Evolutionary conservation across 2,888 invertebrate species (phyloP).

Genomic region (Netelia inedita): DNA sequence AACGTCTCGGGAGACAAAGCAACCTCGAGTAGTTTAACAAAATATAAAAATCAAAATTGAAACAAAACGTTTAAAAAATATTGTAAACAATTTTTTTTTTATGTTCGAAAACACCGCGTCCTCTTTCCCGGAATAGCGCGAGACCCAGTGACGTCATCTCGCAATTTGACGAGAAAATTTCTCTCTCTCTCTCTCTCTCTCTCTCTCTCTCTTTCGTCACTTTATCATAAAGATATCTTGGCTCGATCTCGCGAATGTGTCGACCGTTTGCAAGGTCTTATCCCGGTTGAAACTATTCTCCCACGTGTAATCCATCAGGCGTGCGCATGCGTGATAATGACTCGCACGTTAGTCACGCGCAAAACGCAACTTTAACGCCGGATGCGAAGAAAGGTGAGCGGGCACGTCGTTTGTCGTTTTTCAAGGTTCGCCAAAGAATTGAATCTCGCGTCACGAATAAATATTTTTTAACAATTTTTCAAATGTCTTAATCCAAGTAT

Average conservation of each 20-base stretch:
- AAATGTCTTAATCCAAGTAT: too few relatives aligned
- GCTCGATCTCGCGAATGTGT: constrained; percentile 37
- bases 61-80: not conserved
- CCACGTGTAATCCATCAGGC: constrained; percentile 41
- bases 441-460: too few relatives aligned
- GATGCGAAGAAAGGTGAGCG: constrained; percentile 28
- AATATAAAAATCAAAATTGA: constrained; percentile 1
- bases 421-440: not conserved
- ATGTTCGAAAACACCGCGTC: too few relatives aligned
- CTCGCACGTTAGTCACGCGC: constrained; percentile 55
- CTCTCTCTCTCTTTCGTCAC: constrained; percentile 12
- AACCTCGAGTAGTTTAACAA: constrained; percentile 16
- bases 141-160: constrained; percentile 27
- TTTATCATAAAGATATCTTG: constrained; percentile 19
- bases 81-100: too few relatives aligned
- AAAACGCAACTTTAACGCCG: constrained; percentile 49
- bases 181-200: constrained; percentile 24
- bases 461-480: too few relatives aligned
- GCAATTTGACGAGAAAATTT: constrained; percentile 15
- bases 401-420: not conserved
- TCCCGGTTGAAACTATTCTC: constrained; percentile 46
- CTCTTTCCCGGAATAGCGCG: too few relatives aligned
- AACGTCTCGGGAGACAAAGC: constrained; percentile 19
- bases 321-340: constrained; percentile 35
- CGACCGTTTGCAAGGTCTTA: constrained; percentile 51